phyloP scores from a whole-genome alignment of 1,140 invertebrate species.

The Eciton burchellii region DNA sequence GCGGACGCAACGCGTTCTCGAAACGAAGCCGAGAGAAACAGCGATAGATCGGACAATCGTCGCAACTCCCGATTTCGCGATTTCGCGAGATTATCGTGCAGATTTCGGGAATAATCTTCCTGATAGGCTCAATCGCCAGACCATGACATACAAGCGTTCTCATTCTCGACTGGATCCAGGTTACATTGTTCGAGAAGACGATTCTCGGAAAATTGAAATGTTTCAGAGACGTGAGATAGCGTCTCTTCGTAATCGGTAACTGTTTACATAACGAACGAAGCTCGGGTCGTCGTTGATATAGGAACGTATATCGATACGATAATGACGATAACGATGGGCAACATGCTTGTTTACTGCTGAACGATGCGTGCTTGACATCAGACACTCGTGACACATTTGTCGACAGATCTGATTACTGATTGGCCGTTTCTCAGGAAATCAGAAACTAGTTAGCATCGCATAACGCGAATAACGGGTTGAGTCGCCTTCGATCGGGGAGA shows the following conservation, averaged over 20 bases:
- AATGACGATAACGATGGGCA: not conserved
- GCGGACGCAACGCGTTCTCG: not conserved
- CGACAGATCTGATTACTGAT: not conserved
- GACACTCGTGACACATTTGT: not conserved
- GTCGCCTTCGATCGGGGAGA: too few relatives aligned
- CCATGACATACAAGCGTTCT: constrained; percentile 4
- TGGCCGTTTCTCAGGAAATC: too few relatives aligned
- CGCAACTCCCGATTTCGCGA: constrained; percentile 14
- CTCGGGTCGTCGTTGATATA: not conserved
- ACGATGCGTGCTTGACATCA: not conserved
- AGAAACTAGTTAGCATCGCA: too few relatives aligned
- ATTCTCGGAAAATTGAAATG: constrained; percentile 2
- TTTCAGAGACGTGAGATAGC: constrained; percentile 31
- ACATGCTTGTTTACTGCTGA: not conserved
- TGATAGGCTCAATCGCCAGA: constrained; percentile 57
- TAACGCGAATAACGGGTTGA: too few relatives aligned
- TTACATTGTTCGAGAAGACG: not conserved
- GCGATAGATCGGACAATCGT: constrained; percentile 4
- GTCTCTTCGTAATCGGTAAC: constrained; percentile 33
- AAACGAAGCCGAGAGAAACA: not conserved
- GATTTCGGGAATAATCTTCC: constrained; percentile 47
- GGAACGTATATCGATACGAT: not conserved
- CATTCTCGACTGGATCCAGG: constrained; percentile 6
- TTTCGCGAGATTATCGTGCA: constrained; percentile 45
- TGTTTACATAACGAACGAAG: constrained; percentile 31